Evolutionary conservation across 2,888 invertebrate species (phyloP).

Genomic region (Crocallis elinguaria): DNA sequence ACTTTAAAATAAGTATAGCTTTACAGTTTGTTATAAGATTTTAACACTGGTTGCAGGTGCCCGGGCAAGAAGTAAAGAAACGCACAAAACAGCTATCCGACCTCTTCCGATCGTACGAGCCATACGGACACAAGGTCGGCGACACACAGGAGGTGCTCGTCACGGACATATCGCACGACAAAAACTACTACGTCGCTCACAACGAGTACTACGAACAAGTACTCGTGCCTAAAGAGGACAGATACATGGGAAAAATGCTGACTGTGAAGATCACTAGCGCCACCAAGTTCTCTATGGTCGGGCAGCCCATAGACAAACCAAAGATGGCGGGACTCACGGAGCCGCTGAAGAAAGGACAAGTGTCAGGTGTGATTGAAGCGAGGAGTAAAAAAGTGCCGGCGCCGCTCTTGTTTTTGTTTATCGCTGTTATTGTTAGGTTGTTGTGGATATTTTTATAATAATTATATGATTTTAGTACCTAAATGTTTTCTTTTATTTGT

Average conservation of each 20-base stretch:
- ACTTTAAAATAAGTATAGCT: no score
- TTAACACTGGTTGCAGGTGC: slow-evolving; percentile 77
- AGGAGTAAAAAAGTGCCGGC: slow-evolving; percentile 53
- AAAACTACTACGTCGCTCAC: slow-evolving; percentile 95
- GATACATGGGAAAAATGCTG: slow-evolving; percentile 92
- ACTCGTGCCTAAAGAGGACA: slow-evolving; percentile 90
- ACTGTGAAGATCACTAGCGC: slow-evolving; percentile 89
- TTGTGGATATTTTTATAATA: slow-evolving; percentile 72
- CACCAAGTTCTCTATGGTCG: slow-evolving; percentile 92
- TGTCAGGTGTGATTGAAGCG: slow-evolving; percentile 74
- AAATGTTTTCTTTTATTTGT: slow-evolving; percentile 37
- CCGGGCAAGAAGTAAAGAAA: slow-evolving; percentile 94
- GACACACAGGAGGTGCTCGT: slow-evolving; percentile 92
- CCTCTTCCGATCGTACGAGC: slow-evolving; percentile 94
- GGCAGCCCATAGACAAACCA: slow-evolving; percentile 86
- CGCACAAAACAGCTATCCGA: slow-evolving; percentile 95
- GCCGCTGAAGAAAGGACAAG: slow-evolving; percentile 81
- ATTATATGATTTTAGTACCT: slow-evolving; percentile 41
- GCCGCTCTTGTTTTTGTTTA: slow-evolving; percentile 62
- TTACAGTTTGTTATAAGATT: no score
- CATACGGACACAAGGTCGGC: slow-evolving; percentile 89
- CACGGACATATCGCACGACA: slow-evolving; percentile 97
- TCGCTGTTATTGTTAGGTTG: slow-evolving; percentile 72
- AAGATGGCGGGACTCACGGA: slow-evolving; percentile 80
- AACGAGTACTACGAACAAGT: slow-evolving; percentile 97